Base-by-base conservation (phyloP, 2,888 invertebrate genomes). In the Cabera pusaria region DNA sequence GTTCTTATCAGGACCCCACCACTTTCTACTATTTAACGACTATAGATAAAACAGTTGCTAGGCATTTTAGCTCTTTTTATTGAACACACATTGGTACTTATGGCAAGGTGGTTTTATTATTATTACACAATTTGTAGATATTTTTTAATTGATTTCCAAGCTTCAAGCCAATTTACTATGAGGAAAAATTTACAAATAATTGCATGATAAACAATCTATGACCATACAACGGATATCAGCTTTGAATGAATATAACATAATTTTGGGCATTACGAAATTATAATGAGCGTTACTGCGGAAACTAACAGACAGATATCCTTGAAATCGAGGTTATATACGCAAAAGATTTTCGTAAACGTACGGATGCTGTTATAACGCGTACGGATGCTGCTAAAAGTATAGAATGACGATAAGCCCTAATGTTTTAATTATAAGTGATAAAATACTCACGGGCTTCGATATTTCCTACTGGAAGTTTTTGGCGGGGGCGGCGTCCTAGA, bases 401-500 rank as follows among this genome's bases (percentile, higher is more conserved):
- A 5, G n/a, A 20, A 11, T 18, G 5, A 17, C 1, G 3, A 9
- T 1, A 14, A 5, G 1, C 16, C n/a, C n/a, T n/a, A n/a, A n/a
- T n/a, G n/a, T n/a, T n/a, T n/a, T n/a, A 8, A 27, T 9, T 14
- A 4, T 14, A 20, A 27, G 9, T 20, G 14, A 9, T 12, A 7
- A 16, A 7, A 19, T 6, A 46, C 87, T 82, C 64, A 89, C 90
- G 87, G 87, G 77, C 83, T 86, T 50, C 86, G 79, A 56, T 89
- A 90, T 70, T 89, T 90, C 56, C 87, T 78, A 63, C 67, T 76
- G 3, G 83, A 58, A 14, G 81, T 59, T 79, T 88, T 86, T 64
- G 87, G 89, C 75, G 87, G 86, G 63, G 88, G 87, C 66, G 87
- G 87, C 67, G 88, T 87, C 57, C 87, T 67, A 20, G 88, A 88